phyloP scores from a whole-genome alignment of 2,113 vertebrate species.

The Nanorana parkeri region DNA sequence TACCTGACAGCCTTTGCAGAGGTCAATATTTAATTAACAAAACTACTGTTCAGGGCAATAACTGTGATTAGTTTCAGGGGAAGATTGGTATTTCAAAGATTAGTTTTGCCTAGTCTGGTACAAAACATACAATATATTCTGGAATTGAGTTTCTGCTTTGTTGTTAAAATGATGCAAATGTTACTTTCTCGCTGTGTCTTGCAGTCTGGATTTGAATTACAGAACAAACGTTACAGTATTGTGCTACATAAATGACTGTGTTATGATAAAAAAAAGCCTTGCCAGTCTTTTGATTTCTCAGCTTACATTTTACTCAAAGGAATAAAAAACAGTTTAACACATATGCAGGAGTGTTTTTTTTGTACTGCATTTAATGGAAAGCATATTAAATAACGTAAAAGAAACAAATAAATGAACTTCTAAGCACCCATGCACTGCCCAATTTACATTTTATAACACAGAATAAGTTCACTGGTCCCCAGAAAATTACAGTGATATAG shows the following conservation, averaged over 20 bases:
- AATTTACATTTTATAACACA: too few species aligned
- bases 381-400: too few species aligned
- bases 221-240: background rate
- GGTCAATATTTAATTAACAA: constrained; percentile 53
- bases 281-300: too few species aligned
- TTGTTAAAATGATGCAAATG: constrained; percentile 2
- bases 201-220: background rate
- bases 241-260: background rate
- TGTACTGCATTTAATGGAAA: too few species aligned
- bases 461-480: too few species aligned
- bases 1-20: constrained; percentile 6
- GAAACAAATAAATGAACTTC: too few species aligned
- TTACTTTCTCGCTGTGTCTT: background rate
- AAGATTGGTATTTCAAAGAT: constrained; percentile 30
- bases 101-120: constrained; percentile 17
- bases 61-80: constrained; percentile 30
- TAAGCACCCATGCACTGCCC: too few species aligned
- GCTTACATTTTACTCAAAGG: too few species aligned
- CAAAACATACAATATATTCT: constrained; percentile 33
- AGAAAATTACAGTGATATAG: too few species aligned
- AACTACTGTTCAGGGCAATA: constrained; percentile 46
- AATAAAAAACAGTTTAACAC: too few species aligned
- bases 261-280: too few species aligned
- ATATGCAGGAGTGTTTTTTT: too few species aligned
- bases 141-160: constrained; percentile 2